Evolutionary conservation across 2,888 invertebrate genomes (phyloP), one percentile per base, ranked within the genome.

Genomic region (Spodoptera exigua): DNA sequence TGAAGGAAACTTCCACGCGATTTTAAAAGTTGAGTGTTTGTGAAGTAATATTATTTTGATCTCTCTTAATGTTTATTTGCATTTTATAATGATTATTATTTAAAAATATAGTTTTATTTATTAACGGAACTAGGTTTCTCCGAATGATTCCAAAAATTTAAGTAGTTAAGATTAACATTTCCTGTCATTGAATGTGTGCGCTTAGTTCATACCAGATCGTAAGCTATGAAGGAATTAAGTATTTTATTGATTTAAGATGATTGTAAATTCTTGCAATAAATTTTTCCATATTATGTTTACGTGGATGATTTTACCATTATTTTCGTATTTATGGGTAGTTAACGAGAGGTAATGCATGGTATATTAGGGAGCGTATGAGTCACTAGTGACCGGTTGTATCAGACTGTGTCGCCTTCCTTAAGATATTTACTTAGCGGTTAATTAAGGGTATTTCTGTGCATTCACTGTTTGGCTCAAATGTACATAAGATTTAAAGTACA

Each of bases 401-500:
- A 59, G 55, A 32, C 41, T 47, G 35, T 47, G 35, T 66, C 53
- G 43, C 51, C 62, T 66, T 47, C 41, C 43, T 54, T 75, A 58
- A 65, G 35, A 57, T 76, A 74, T 63, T 70, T 70, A 66, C 68
- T 60, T 70, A 68, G 58, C 46, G 53, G 61, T 70, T 67, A 61
- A 54, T 52, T 62, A 59, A 57, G 56, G 61, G 53, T 75, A 69
- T 74, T 56, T 70, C 63, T 76, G 73, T 74, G 70, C 70, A 66
- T 73, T 70, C 56, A 70, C 63, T 74, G 64, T 73, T 75, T 78
- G 84, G 86, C 87, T 87, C 87, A 86, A 86, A 87, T 84, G 81
- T 86, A 83, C 79, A 86, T 82, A 84, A 74, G 71, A 77, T 78
- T 76, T 63, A 79, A 85, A 90, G 89, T 90, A 90, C 90, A 90